Evolutionary conservation across 1,140 invertebrate species (phyloP), one percentile per base, ranked within the genome.

Genomic region (Drosophila repletoides): DNA sequence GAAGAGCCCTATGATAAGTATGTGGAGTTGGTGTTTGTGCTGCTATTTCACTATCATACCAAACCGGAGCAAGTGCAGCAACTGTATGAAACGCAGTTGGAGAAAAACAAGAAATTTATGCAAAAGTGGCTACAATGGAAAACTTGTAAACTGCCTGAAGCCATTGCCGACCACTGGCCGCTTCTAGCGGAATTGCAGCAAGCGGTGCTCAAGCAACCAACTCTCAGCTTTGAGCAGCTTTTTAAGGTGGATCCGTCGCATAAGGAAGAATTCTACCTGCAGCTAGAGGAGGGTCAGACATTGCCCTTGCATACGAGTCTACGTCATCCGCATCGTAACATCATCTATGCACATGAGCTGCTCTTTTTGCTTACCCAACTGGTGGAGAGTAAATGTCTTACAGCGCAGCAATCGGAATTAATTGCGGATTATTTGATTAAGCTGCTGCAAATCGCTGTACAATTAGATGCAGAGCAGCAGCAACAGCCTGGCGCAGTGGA

Each of bases 11-110:
- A 89, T 9, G 73, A 77, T 22, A 72, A 60, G 14, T 90, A 90
- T 33, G 60, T 90, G 9, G 83, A 90, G 46, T 19, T 74, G 9
- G 88, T 90, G 0, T 75, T 64, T 19, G 38, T 90, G 6, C 43
- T 89, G n/a, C 60, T 90, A 3, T 88, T 69, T n/a, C 88, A 90
- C 19, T 90, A 89, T 22, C 76, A 87, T 34, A 86, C 66, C 12
- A 71, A 67, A 12, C 77, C 89, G 4, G 67, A 77, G n/a, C 55
- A 75, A 10, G 84, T 87, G n/a, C 22, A 63, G 15, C 43, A 72
- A 3, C 9, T 90, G 3, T 90, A 90, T 33, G 34, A 31, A 0
- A 21, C 22, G 0, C 45, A 81, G 5, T 48, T 88, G 10, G n/a
- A 52, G 1, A 14, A 17, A 22, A 41, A 79, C 21, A 34, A 26